A percentile compares a stretch with the other conserved stretches of the same genome.
phyloP scores from a whole-genome alignment of 2,797 vertebrate species.

The Danio kyathit region DNA sequence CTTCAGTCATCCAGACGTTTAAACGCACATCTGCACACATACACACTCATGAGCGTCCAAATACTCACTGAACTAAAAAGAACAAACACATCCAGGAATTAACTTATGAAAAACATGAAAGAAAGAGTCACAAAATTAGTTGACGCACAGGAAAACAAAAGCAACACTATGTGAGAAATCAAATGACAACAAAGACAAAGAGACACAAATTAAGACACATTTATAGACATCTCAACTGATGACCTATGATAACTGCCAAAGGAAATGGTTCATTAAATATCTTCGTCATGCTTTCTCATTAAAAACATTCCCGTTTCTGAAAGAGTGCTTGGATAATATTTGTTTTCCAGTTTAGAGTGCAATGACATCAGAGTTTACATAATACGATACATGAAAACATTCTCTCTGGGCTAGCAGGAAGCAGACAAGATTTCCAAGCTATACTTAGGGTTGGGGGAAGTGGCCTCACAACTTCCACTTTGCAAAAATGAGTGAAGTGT shows the following conservation, averaged over 20 bases:
- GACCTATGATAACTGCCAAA: background rate
- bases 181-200: constrained; percentile 33
- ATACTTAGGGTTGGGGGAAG: constrained; percentile 2
- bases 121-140: constrained; percentile 71
- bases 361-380: background rate
- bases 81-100: constrained; percentile 65
- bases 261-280: background rate
- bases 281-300: background rate
- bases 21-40: constrained; percentile 14
- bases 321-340: background rate
- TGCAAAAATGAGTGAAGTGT: background rate
- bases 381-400: background rate
- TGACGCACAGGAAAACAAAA: constrained; percentile 63
- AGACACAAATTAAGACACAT: constrained; percentile 40
- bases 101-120: constrained; percentile 71
- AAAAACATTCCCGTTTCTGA: background rate
- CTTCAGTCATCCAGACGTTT: constrained; percentile 35
- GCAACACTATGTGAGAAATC: constrained; percentile 41
- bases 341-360: background rate
- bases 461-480: constrained; percentile 8
- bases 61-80: constrained; percentile 73
- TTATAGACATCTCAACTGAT: background rate
- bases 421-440: constrained; percentile 8
- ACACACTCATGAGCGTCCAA: constrained; percentile 36
- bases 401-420: constrained; percentile 19